These are phyloP conservation scores for Apostichopus parvimensis DNA, from an alignment of 35 echinoderm and acorn worm species.

Conservation along the genomic window DNA sequence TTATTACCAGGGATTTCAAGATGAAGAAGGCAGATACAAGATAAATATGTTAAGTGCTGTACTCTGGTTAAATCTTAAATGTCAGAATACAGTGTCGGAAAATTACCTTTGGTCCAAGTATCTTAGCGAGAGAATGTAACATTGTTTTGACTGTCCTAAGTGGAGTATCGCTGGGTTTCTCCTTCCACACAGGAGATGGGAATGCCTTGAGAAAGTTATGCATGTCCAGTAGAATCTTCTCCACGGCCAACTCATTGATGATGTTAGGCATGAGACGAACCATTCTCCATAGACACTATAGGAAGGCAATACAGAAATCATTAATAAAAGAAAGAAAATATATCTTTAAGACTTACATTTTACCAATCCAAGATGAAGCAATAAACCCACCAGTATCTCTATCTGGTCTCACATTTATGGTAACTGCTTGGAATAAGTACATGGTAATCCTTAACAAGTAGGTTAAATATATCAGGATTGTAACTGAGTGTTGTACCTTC, in stretches of 20 bases:
- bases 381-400: too few relatives aligned
- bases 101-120: constrained; percentile 85
- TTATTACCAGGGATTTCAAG: too few relatives aligned
- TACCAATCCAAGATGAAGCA: background rate
- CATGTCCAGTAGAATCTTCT: constrained; percentile 80
- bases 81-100: too few relatives aligned
- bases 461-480: too few relatives aligned
- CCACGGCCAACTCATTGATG: constrained; percentile 80
- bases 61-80: too few relatives aligned
- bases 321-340: too few relatives aligned
- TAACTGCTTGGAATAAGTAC: too few relatives aligned
- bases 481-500: too few relatives aligned
- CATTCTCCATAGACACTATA: constrained; percentile 96
- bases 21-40: too few relatives aligned
- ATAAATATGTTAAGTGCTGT: too few relatives aligned
- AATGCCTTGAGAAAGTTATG: constrained; percentile 93
- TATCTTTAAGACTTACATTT: background rate
- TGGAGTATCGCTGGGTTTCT: constrained; percentile 78
- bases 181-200: constrained; percentile 83
- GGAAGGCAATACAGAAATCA: background rate
- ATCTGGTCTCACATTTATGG: too few relatives aligned
- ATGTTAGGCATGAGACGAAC: constrained; percentile 93
- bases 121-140: constrained; percentile 95
- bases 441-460: too few relatives aligned
- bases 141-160: constrained; percentile 97